Conservation (phyloP, 2,797 vertebrate genomes). For the Danio jaintianensis region DNA sequence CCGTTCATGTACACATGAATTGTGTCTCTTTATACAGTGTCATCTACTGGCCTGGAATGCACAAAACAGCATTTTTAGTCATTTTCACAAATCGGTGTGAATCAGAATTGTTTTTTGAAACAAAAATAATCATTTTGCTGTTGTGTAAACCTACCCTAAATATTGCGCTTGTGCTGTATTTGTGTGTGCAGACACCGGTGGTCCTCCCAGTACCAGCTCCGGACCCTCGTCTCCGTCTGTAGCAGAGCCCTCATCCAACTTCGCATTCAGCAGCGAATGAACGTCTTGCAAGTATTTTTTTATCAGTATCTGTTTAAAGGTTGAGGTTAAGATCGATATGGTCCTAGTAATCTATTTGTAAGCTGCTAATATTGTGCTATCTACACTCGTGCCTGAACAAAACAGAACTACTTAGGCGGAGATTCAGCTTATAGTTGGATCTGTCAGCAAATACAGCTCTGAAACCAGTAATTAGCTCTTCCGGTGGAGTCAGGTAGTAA, state of each 20-base stretch:
- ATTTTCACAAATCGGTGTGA: no score
- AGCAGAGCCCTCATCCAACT: conserved; percentile 76
- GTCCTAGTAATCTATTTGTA: background rate
- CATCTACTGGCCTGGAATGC: no score
- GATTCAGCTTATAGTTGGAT: conserved; percentile 30
- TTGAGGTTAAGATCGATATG: background rate
- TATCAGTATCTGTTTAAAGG: conserved; percentile 9
- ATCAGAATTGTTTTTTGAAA: no score
- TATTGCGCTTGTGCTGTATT: background rate
- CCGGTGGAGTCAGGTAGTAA: conserved; percentile 52
- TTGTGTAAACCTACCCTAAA: no score
- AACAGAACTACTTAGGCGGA: background rate
- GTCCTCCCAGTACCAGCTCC: conserved; percentile 88
- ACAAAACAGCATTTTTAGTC: no score
- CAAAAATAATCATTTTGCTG: no score
- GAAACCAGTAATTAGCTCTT: conserved; percentile 57
- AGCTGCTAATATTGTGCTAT: conserved; percentile 25
- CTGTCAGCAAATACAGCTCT: conserved; percentile 50
- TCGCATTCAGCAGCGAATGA: conserved; percentile 75
- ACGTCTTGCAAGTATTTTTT: background rate
- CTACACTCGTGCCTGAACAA: conserved; percentile 32
- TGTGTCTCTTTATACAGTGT: no score
- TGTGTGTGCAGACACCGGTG: conserved; percentile 85
- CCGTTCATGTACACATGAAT: no score
- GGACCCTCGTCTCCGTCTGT: conserved; percentile 87